These are phyloP conservation scores for Melospiza melodia DNA, from an alignment of 2,113 vertebrate genomes.

Conservation along the genomic window DNA sequence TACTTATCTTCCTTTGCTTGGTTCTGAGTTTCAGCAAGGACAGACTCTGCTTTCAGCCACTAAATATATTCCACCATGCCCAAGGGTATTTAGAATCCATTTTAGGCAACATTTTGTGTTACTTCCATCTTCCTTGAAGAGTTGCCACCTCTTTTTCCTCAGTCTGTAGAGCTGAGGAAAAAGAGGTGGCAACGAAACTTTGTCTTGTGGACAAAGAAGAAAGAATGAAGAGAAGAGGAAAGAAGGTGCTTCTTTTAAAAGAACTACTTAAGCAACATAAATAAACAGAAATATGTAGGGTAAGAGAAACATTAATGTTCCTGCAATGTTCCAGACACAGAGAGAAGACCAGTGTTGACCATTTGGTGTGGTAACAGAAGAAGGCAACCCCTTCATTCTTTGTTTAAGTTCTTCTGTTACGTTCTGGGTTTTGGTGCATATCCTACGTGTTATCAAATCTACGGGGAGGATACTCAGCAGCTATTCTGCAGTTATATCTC, in stretches of 20 bases:
- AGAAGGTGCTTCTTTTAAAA: neutral
- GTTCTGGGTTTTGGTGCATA: neutral
- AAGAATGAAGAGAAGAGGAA: neutral
- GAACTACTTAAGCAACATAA: neutral
- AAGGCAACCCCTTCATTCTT: neutral
- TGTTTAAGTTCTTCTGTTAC: neutral
- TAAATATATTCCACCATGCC: neutral
- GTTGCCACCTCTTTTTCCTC: neutral
- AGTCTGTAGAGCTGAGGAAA: neutral
- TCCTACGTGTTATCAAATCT: neutral
- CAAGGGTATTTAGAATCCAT: neutral
- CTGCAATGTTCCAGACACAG: neutral
- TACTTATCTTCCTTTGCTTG: neutral
- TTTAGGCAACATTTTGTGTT: neutral
- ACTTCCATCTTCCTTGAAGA: neutral
- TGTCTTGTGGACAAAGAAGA: neutral
- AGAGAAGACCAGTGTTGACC: neutral
- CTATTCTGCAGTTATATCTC: neutral
- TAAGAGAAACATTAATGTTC: neutral
- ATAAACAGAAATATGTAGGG: neutral
- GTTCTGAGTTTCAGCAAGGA: neutral
- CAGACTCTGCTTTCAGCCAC: neutral
- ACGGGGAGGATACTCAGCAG: neutral
- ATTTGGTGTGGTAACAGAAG: neutral
- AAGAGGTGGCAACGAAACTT: too few relatives aligned